Evolutionary conservation across 2,797 vertebrate species (phyloP).

Genomic region (Iguana delicatissima): DNA sequence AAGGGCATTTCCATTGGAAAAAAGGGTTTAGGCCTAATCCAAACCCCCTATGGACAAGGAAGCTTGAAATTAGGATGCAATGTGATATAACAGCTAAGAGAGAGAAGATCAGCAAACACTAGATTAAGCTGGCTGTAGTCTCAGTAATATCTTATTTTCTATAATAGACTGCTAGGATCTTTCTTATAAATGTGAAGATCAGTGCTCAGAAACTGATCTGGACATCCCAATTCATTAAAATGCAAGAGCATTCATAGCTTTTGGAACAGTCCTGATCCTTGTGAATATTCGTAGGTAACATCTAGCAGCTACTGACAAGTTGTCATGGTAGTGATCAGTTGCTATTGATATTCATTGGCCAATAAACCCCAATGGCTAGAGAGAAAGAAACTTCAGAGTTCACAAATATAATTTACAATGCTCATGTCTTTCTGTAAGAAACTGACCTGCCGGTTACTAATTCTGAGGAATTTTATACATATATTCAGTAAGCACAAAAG

Average conservation of each 20-base stretch:
- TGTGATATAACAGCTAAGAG: too few relatives aligned
- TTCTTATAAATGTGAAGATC: neutral
- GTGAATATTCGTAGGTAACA: neutral
- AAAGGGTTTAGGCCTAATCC: too few relatives aligned
- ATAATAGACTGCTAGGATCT: neutral
- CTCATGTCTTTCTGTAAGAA: neutral
- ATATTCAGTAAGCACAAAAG: neutral
- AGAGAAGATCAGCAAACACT: too few relatives aligned
- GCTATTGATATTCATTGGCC: neutral
- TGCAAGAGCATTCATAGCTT: neutral
- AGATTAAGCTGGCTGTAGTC: neutral
- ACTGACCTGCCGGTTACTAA: neutral
- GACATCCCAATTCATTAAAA: conserved; percentile 3
- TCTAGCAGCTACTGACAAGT: neutral
- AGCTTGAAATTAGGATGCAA: too few relatives aligned
- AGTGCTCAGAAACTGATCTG: neutral
- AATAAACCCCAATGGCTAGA: neutral
- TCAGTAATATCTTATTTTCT: neutral
- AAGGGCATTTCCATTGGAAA: too few relatives aligned
- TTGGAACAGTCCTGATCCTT: neutral
- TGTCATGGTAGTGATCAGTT: neutral
- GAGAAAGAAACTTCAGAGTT: neutral
- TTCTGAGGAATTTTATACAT: neutral
- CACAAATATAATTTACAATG: neutral
- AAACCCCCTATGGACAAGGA: too few relatives aligned